These are phyloP conservation scores for Drosophila cyrtoloma DNA, from an alignment of 2,888 invertebrate genomes.

Conservation along the genomic window DNA sequence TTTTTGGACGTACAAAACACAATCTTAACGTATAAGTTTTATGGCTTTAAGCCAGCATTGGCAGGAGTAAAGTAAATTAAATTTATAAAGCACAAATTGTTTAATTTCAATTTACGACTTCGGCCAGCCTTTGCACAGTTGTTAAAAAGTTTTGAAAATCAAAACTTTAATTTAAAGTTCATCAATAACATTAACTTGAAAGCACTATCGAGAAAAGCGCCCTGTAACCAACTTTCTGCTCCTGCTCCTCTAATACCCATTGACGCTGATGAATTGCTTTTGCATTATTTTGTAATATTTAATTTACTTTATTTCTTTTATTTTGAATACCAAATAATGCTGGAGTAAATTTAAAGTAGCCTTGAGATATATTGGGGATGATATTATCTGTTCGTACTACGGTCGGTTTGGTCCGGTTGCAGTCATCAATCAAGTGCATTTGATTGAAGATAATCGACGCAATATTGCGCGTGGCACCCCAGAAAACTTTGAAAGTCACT, in stretches of 20 bases:
- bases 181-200: background rate
- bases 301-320: background rate
- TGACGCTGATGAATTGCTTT: constrained; percentile 35
- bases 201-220: background rate
- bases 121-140: background rate
- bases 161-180: constrained; percentile 7
- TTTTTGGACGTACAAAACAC: background rate
- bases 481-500: constrained; percentile 27
- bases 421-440: constrained; percentile 74
- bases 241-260: background rate
- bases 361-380: constrained; percentile 17
- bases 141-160: background rate
- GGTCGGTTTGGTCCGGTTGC: constrained; percentile 14
- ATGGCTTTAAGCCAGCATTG: background rate
- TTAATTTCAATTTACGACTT: background rate
- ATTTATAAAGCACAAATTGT: background rate
- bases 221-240: background rate
- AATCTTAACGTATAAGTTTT: background rate
- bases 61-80: background rate
- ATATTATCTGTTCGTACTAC: constrained; percentile 7
- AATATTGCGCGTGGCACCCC: constrained; percentile 60
- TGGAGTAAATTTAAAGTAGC: constrained; percentile 7
- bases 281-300: constrained; percentile 5
- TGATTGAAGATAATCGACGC: constrained; percentile 76
- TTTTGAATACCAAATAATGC: background rate